phyloP scores from a whole-genome alignment of 2,888 invertebrate species.

The Cenopis cana region DNA sequence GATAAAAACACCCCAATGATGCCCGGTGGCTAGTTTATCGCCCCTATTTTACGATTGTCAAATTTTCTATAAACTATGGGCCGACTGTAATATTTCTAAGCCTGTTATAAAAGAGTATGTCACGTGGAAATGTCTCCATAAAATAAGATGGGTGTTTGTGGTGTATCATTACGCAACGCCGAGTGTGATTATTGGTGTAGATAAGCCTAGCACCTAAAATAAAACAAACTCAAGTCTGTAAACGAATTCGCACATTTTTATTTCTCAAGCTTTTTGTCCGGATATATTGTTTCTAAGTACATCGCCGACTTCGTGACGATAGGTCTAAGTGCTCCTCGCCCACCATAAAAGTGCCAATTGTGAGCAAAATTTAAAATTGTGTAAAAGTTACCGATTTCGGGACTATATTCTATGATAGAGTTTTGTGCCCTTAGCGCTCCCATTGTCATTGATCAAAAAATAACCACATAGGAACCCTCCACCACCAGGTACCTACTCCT shows the following conservation, averaged over 20 bases:
- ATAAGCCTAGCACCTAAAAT: background rate
- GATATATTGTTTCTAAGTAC: background rate
- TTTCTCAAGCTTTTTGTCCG: background rate
- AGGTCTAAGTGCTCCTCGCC: background rate
- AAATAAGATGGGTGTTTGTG: slow-evolving; percentile 40
- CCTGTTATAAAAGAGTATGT: slow-evolving; percentile 40
- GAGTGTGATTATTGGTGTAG: slow-evolving; percentile 2
- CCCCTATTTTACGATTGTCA: slow-evolving; percentile 78
- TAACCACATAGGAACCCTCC: no score
- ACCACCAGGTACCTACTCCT: no score
- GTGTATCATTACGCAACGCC: slow-evolving; percentile 37
- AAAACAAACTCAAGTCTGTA: background rate
- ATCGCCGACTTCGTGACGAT: no score
- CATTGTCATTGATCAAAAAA: no score
- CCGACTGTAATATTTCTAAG: slow-evolving; percentile 36
- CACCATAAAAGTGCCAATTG: background rate
- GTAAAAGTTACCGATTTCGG: no score
- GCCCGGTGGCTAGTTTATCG: slow-evolving; percentile 67
- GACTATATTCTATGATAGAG: no score
- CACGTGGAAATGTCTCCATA: slow-evolving; percentile 43
- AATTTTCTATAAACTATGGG: slow-evolving; percentile 75
- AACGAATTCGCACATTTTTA: background rate
- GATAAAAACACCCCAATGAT: slow-evolving; percentile 70
- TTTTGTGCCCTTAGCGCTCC: no score
- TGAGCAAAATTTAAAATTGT: background rate